Base-by-base conservation (phyloP, 2,888 invertebrate genomes). In the Tenthredo distinguenda region DNA sequence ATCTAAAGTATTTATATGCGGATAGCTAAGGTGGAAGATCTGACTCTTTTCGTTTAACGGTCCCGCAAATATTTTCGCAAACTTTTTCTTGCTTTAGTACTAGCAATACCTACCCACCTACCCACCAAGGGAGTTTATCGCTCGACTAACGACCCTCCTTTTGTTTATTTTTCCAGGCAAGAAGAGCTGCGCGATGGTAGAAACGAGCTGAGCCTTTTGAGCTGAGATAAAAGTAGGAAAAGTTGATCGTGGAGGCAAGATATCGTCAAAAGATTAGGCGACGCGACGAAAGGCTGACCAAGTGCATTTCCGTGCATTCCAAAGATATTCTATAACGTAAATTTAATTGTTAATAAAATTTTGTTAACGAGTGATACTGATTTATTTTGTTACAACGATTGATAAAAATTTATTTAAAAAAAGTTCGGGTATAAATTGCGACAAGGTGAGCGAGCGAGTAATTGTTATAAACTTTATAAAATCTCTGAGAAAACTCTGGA, bases 401-500 rank as follows among this genome's bases (percentile, higher is more conserved):
- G 26, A 10, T 12, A 65, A 26, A 65, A 21, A 31, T 65, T 26
- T 12, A 15, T n/a, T 10, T 1, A 34, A 71, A 31, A 18, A 15
- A 9, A 34, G 34, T 18, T 34, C 18, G 37, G 9, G 37, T 1
- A 12, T 15, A 18, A 9, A 26, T 15, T 26, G 26, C 10, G n/a
- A 26, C 10, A 21, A 26, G 21, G 12, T 43, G 10, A 0, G 77
- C 9, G 50, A 34, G 34, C 31, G 7, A n/a, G 50, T 4, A 43
- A 9, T 50, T 1, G 31, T n/a, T 26, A 34, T 18, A 15, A 77
- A 55, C 10, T 10, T 12, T 1, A 18, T 62, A 62, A 40, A 26
- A 81, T 55, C 12, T 37, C 2, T 62, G 9, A 31, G 72, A 84
- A 84, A 87, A 89, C 90, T 91, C 91, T 91, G 91, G 91, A 91